Evolutionary conservation across 1,140 invertebrate genomes (phyloP), one percentile per base, ranked within the genome.

Genomic region (Sweltsa coloradensis): DNA sequence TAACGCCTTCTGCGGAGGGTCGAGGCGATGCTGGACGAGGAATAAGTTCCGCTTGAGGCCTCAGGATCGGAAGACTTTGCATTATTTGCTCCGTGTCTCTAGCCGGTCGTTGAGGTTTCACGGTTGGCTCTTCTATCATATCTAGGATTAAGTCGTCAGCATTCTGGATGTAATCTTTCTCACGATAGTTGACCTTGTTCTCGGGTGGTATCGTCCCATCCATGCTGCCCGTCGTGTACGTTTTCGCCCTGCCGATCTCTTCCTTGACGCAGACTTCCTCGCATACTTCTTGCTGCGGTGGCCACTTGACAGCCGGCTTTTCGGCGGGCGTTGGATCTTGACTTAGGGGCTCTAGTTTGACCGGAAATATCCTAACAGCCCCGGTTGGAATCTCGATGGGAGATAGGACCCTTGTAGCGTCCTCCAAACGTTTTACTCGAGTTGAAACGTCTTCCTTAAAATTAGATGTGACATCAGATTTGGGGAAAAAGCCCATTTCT

Each of bases 401-500:
- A 5, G 70, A 68, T 31, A 74, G 48, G 40, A 66, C 65, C 39
- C 71, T 73, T 49, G 75, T 74, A 16, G 70, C 71, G 50, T 79
- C 76, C 55, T 80, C 76, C 13, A 80, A 60, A 56, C 73, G 73
- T 56, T 74, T 79, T 1, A 79, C 74, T 54, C 75, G 74, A 16
- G 76, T 64, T 16, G 70, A 70, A 11, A 82, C 66, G 21, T 76
- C 69, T 41, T 75, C 72, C 52, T 65, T 66, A 24, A 47, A 48
- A 36, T 58, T 60, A 34, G 39, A 51, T 9, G 64, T 63, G 13
- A 68, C 68, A 50, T 58, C 56, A 7, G 56, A 51, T 54, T 76
- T 79, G 2, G 78, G 73, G 23, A 73, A 72, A 51, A 71, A 83
- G 27, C 74, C 74, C 16, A 83, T 79, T 64, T 83, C 76, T n/a